Percentiles rank a stretch among this genome's conserved stretches.
Evolutionary conservation across 1,140 invertebrate genomes (phyloP).

Genomic region (Holotrichia oblita): DNA sequence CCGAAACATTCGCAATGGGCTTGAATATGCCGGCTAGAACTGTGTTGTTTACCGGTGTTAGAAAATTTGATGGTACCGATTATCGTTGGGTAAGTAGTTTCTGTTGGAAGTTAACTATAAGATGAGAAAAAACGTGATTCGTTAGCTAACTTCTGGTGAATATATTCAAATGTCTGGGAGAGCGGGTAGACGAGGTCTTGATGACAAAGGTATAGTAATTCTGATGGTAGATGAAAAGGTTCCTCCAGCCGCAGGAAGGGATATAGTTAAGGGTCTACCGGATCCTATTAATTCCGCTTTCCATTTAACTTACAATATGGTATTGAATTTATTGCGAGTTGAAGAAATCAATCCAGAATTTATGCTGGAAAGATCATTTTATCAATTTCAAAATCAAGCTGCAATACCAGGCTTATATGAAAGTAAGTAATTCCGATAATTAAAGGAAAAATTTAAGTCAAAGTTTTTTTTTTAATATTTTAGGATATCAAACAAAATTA

Average conservation of each 20-base stretch:
- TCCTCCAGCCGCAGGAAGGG: constrained; percentile 77
- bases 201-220: constrained; percentile 98
- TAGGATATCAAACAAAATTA: constrained; percentile 80
- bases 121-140: background rate
- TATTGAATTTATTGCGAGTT: constrained; percentile 93
- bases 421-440: constrained; percentile 67
- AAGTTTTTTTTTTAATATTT: background rate
- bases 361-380: constrained; percentile 98
- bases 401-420: constrained; percentile 89
- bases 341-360: constrained; percentile 99
- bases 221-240: constrained; percentile 99
- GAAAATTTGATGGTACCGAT: constrained; percentile 99
- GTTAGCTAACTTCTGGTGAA: constrained; percentile 92
- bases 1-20: constrained; percentile 99
- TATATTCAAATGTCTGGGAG: constrained; percentile 99
- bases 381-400: constrained; percentile 99
- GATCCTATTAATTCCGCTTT: constrained; percentile 99
- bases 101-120: too few relatives aligned
- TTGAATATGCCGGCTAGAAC: constrained; percentile 99
- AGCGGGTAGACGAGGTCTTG: constrained; percentile 95
- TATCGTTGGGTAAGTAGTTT: constrained; percentile 80
- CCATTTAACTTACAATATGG: constrained; percentile 99
- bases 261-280: constrained; percentile 90
- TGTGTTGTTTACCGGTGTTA: constrained; percentile 93
- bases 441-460: background rate